phyloP scores from a whole-genome alignment of 1,140 invertebrate genomes.

The Aporrectodea caliginosa region DNA sequence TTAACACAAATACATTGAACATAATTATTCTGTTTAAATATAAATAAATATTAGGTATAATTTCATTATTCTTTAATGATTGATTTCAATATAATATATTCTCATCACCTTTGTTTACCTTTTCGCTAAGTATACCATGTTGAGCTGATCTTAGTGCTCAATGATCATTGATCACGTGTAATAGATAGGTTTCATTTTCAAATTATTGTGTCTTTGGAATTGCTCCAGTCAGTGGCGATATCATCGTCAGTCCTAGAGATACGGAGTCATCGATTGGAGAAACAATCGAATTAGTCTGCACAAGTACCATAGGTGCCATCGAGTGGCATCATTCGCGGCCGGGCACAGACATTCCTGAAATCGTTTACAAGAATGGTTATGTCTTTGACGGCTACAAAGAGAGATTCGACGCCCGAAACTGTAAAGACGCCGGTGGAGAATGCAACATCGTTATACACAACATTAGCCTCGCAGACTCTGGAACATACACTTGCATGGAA shows the following conservation, averaged over 20 bases:
- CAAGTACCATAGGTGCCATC: not conserved
- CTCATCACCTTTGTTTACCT: too few relatives aligned
- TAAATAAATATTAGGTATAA: too few relatives aligned
- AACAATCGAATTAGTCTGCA: not conserved
- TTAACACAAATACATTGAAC: too few relatives aligned
- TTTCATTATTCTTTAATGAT: too few relatives aligned
- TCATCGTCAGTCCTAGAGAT: not conserved
- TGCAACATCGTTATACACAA: not conserved
- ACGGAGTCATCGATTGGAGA: not conserved
- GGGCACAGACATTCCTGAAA: not conserved
- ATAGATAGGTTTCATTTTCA: too few relatives aligned
- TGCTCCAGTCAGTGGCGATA: not conserved
- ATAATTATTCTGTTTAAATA: too few relatives aligned
- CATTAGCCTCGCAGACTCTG: not conserved
- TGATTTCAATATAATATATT: too few relatives aligned
- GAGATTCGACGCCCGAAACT: not conserved
- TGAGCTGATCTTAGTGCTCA: too few relatives aligned
- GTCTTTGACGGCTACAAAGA: not conserved
- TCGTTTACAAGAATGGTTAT: not conserved
- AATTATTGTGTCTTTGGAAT: too few relatives aligned
- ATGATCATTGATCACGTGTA: too few relatives aligned
- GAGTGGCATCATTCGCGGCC: not conserved
- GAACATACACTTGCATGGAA: not conserved
- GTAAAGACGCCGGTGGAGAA: not conserved
- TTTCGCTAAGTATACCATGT: too few relatives aligned